Percentiles rank a stretch among this genome's conserved stretches.
Evolutionary conservation across 2,888 invertebrate species (phyloP).

Genomic region (Maniola hyperantus): DNA sequence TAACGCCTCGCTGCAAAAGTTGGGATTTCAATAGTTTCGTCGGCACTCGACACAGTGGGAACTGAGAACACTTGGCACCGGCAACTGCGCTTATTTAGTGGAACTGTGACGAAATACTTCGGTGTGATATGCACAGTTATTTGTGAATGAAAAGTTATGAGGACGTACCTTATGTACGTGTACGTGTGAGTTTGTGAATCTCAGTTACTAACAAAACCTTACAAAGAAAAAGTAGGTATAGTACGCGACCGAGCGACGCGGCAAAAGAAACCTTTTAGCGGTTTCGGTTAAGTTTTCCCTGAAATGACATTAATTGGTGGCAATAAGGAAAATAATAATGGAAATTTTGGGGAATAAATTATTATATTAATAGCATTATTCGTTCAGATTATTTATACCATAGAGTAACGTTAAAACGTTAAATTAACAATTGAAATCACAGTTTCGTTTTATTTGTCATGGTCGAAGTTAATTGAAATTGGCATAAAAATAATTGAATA

Average conservation of each 20-base stretch:
- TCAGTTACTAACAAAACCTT: too few species aligned
- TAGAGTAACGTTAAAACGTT: constrained; percentile 14
- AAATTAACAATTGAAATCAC: constrained; percentile 23
- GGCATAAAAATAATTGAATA: constrained; percentile 19
- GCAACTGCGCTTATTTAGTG: constrained; percentile 14
- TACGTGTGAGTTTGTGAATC: not conserved
- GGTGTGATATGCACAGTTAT: constrained; percentile 1
- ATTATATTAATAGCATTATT: constrained; percentile 3
- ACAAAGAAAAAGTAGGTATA: too few species aligned
- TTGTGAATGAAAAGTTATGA: not conserved
- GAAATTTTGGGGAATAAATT: not conserved
- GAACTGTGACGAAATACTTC: not conserved
- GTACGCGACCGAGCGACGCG: too few species aligned
- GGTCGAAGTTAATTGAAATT: constrained; percentile 23
- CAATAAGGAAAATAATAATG: too few species aligned
- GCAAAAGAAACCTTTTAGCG: not conserved
- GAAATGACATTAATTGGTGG: not conserved
- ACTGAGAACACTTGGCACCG: constrained; percentile 14
- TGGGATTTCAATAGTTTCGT: constrained; percentile 14
- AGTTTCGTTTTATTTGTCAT: constrained; percentile 14
- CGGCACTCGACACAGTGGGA: constrained; percentile 8
- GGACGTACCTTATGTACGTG: not conserved
- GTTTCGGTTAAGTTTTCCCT: not conserved
- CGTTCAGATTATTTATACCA: not conserved
- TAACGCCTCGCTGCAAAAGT: constrained; percentile 10